These are phyloP conservation scores for Vollenhovia emeryi DNA, from an alignment of 1,140 invertebrate species.

Conservation along the genomic window DNA sequence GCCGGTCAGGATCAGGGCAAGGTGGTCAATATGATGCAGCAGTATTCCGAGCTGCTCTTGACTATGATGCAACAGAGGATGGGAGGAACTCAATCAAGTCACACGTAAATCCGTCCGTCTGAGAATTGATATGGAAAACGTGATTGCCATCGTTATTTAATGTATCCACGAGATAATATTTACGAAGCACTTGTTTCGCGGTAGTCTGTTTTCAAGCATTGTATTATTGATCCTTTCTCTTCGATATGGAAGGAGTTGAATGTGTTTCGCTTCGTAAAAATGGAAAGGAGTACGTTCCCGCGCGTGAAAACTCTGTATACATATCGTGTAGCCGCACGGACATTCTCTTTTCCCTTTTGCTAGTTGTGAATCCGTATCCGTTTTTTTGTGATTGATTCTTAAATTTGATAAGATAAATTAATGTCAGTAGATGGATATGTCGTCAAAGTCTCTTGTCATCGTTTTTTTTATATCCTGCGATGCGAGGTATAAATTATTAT, in stretches of 20 bases:
- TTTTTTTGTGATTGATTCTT: not conserved
- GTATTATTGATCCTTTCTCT: not conserved
- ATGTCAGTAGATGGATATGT: not conserved
- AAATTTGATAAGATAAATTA: not conserved
- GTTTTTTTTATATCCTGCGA: not conserved
- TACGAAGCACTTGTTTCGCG: not conserved
- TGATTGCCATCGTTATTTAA: slow-evolving; percentile 5
- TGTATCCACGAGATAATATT: slow-evolving; percentile 11
- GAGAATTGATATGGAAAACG: slow-evolving; percentile 34
- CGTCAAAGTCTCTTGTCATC: not conserved
- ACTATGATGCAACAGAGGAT: slow-evolving; percentile 88
- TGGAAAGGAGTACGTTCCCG: not conserved
- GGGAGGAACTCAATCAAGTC: slow-evolving; percentile 80
- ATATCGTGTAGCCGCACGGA: not conserved
- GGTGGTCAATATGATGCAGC: slow-evolving; percentile 88
- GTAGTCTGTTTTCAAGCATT: not conserved
- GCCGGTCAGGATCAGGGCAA: slow-evolving; percentile 84
- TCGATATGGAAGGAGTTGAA: not conserved
- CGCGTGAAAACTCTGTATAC: not conserved
- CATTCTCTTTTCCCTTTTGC: not conserved
- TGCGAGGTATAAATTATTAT: not conserved
- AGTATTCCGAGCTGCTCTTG: slow-evolving; percentile 88
- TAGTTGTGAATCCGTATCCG: not conserved
- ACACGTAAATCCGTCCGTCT: slow-evolving; percentile 78
- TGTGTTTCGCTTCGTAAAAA: not conserved